These are phyloP conservation scores for zebrafish (Danio rerio) DNA, from an alignment of 2,113 vertebrate genomes.

Conservation along the genomic window GRCz12tu NC_133195.1:27189501-27190000, in stretches of 20 bases:
- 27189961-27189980: too few relatives aligned
- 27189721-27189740: background rate
- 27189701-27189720: constrained; percentile 29
- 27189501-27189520: background rate
- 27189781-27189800: background rate
- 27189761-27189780: background rate
- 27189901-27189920: too few relatives aligned
- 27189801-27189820: background rate
- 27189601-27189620: constrained; percentile 34
- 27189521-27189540: constrained; percentile 2
- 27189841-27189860: too few relatives aligned
- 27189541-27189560: background rate
- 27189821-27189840: background rate
- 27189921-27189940: too few relatives aligned
- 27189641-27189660: constrained; percentile 35
- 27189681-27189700: constrained; percentile 38
- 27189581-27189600: constrained; percentile 19
- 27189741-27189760: constrained; percentile 10
- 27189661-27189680: constrained; percentile 36
- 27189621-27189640: constrained; percentile 24
- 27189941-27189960: too few relatives aligned
- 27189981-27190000: too few relatives aligned
- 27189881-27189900: too few relatives aligned
- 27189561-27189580: background rate
- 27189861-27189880: too few relatives aligned